Evolutionary conservation across 2,113 vertebrate species (phyloP).

Genomic region (Brevimyrus niger): DNA sequence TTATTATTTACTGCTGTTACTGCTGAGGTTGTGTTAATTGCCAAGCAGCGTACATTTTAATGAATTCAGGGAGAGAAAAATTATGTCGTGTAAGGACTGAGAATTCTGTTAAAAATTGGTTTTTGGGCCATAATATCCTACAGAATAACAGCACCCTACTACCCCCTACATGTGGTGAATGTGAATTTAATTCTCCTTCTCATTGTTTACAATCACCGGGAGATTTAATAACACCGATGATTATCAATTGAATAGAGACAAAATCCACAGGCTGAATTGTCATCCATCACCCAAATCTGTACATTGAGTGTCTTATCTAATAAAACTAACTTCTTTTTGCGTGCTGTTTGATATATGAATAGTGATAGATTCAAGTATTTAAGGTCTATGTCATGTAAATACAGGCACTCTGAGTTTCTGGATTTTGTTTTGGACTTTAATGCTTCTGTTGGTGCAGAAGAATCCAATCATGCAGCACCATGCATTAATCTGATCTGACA

Average conservation of each 20-base stretch:
- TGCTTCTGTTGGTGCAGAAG: not conserved
- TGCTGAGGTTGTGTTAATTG: not conserved
- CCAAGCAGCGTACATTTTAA: not conserved
- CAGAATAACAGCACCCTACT: not conserved
- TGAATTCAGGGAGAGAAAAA: not conserved
- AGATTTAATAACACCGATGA: not conserved
- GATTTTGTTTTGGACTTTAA: not conserved
- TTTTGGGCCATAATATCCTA: not conserved
- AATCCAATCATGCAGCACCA: not conserved
- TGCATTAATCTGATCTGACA: not conserved
- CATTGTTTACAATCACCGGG: not conserved
- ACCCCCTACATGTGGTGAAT: not conserved
- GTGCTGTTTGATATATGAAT: not conserved
- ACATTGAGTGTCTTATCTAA: not conserved
- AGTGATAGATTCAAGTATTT: not conserved
- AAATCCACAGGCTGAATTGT: not conserved
- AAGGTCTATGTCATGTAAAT: not conserved
- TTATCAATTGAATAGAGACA: not conserved
- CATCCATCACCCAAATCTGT: not conserved
- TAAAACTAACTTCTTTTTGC: not conserved
- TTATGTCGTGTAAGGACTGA: not conserved
- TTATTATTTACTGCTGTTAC: not conserved
- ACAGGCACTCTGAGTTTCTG: not conserved
- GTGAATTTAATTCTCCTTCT: not conserved
- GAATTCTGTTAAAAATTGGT: not conserved